These are phyloP conservation scores for Melikaiella ostensackeni DNA, from an alignment of 2,888 invertebrate genomes.

Conservation along the genomic window DNA sequence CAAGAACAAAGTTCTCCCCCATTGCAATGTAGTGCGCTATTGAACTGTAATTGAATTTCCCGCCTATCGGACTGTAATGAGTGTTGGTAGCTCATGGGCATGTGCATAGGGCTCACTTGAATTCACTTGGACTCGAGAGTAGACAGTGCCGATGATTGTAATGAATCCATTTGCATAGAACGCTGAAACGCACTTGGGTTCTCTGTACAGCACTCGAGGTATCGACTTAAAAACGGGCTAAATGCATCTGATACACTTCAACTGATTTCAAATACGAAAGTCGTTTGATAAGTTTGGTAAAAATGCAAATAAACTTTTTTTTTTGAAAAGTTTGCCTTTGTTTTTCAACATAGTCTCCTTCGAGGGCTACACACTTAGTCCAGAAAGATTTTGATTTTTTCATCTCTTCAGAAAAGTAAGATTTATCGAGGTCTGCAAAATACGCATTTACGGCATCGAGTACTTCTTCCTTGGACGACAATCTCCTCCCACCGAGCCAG, in stretches of 20 bases:
- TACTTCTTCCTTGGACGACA: too few species aligned
- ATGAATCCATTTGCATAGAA: conserved; percentile 33
- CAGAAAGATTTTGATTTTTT: too few species aligned
- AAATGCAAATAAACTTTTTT: too few species aligned
- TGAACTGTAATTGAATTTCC: conserved; percentile 37
- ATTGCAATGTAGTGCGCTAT: conserved; percentile 23
- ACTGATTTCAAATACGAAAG: conserved; percentile 15
- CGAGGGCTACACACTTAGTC: too few species aligned
- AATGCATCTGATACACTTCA: conserved; percentile 7
- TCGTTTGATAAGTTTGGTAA: too few species aligned
- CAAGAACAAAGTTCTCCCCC: conserved; percentile 13
- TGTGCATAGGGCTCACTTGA: background rate
- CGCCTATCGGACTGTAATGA: conserved; percentile 37
- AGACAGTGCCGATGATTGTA: conserved; percentile 22
- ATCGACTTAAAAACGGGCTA: conserved; percentile 4
- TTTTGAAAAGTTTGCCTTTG: too few species aligned
- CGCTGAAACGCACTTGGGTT: conserved; percentile 1
- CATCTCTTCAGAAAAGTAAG: too few species aligned
- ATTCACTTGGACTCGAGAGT: background rate
- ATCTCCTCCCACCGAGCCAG: too few species aligned
- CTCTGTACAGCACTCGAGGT: conserved; percentile 20
- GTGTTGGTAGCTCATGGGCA: conserved; percentile 19
- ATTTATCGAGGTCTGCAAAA: too few species aligned
- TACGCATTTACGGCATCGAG: too few species aligned
- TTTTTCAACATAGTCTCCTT: too few species aligned